These are phyloP conservation scores for Atethmia centrago DNA, from an alignment of 2,888 invertebrate genomes.

Conservation along the genomic window DNA sequence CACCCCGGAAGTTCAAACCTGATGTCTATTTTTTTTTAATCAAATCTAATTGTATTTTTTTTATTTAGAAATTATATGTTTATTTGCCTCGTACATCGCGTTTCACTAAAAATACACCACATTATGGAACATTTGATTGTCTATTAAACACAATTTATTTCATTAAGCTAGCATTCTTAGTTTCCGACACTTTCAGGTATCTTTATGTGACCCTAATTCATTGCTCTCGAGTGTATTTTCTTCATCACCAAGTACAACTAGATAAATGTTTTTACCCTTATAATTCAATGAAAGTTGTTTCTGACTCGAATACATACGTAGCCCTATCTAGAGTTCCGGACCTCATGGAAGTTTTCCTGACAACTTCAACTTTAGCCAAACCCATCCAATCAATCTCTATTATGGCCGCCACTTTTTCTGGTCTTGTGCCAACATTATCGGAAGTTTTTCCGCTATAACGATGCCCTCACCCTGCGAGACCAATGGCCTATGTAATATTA, in stretches of 20 bases:
- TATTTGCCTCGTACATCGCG: too few species aligned
- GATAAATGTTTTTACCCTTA: not conserved
- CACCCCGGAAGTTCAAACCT: too few species aligned
- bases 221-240: too few species aligned
- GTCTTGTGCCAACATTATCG: conserved; percentile 55
- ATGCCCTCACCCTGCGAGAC: conserved; percentile 34
- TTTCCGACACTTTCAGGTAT: too few species aligned
- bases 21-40: too few species aligned
- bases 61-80: too few species aligned
- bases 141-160: too few species aligned
- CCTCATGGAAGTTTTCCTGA: conserved; percentile 27
- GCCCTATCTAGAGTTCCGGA: conserved; percentile 21
- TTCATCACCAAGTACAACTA: not conserved
- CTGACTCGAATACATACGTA: conserved; percentile 30
- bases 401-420: conserved; percentile 57
- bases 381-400: conserved; percentile 60
- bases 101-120: too few species aligned
- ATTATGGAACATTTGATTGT: too few species aligned
- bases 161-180: too few species aligned
- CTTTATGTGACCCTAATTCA: too few species aligned
- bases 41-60: too few species aligned
- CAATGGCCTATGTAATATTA: conserved; percentile 56
- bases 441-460: conserved; percentile 58
- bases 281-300: conserved; percentile 1
- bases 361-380: conserved; percentile 46